Base-by-base conservation (phyloP, 2,888 invertebrate species). In the Sialis fuliginosa region DNA sequence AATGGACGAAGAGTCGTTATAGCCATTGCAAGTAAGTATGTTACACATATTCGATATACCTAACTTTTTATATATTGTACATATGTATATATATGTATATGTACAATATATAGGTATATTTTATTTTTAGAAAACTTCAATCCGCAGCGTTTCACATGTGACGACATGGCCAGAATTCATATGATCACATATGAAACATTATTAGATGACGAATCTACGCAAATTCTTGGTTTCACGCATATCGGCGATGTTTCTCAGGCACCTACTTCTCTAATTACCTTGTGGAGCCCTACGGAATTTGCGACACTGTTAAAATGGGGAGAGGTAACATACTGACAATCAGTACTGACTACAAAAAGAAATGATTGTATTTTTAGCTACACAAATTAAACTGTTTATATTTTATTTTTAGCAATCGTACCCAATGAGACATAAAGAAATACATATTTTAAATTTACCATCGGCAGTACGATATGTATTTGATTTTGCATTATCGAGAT, bases 341-440 rank as follows among this genome's bases (percentile, higher is more conserved):
- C n/a, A n/a, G n/a, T n/a, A n/a, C n/a, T n/a, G n/a, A n/a, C n/a
- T n/a, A n/a, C n/a, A n/a, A n/a, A n/a, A n/a, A n/a, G n/a, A n/a
- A n/a, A n/a, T n/a, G n/a, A n/a, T n/a, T n/a, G n/a, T n/a, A n/a
- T n/a, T n/a, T n/a, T n/a, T n/a, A n/a, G n/a, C n/a, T n/a, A n/a
- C n/a, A n/a, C n/a, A n/a, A n/a, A n/a, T n/a, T n/a, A n/a, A n/a
- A n/a, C n/a, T n/a, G n/a, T n/a, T n/a, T n/a, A n/a, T n/a, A n/a
- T n/a, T n/a, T n/a, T n/a, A n/a, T 48, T 63, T 71, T 47, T 64
- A 80, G 78, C 83, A 85, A 73, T 82, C 85, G 0, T 53, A 81
- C 50, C 87, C 88, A 6, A 75, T 86, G 71, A 71, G 86, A 10
- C 86, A 87, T 64, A 86, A 85, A 62, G 77, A 77, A 57, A 72